Conservation (phyloP, 2,113 vertebrate genomes). For the Tupaia chinensis region DNA sequence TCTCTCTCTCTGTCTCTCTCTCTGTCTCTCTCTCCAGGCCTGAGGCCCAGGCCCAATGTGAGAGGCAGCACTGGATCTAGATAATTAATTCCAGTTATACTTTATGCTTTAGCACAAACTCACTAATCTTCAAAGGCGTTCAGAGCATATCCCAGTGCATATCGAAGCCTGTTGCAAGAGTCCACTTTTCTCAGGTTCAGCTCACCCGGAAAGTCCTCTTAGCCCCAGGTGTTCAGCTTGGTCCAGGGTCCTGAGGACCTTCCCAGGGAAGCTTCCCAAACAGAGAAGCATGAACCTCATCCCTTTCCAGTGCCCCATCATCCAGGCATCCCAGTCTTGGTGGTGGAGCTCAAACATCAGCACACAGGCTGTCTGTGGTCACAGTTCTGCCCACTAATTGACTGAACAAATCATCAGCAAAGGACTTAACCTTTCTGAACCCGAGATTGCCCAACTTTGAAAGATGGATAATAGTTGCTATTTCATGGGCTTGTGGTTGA, state of each 20-base stretch:
- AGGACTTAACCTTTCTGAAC: neutral
- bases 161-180: neutral
- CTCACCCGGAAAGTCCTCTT: neutral
- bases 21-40: neutral
- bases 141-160: neutral
- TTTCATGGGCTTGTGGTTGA: neutral
- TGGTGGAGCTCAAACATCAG: neutral
- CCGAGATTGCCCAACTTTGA: neutral
- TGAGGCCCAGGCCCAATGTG: neutral
- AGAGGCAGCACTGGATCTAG: neutral
- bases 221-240: neutral
- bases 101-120: neutral
- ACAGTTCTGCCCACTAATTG: neutral
- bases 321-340: neutral
- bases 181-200: too few species aligned
- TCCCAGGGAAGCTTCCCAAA: neutral
- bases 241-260: neutral
- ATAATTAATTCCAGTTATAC: neutral
- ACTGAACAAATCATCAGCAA: neutral
- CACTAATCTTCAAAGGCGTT: neutral
- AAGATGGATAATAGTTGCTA: neutral
- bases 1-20: neutral
- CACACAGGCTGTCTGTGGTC: neutral
- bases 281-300: neutral
- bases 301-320: neutral